Evolutionary conservation across 2,113 vertebrate genomes (phyloP).

Genomic region (Podilymbus podiceps): DNA sequence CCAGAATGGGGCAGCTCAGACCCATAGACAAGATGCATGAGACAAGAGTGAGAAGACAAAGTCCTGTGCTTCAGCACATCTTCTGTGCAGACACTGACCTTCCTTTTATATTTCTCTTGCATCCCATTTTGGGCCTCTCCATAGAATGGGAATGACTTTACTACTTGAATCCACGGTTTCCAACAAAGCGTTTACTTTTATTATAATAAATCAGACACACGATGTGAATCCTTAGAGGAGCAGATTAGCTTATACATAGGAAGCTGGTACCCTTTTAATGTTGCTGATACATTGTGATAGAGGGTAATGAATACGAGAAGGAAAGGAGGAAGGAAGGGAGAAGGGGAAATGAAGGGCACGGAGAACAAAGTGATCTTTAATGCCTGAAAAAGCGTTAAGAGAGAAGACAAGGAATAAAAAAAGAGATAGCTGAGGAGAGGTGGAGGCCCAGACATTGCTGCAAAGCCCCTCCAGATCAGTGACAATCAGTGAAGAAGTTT

Average conservation of each 20-base stretch:
- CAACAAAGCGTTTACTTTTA: background rate
- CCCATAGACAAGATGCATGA: background rate
- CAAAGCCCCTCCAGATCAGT: background rate
- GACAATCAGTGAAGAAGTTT: background rate
- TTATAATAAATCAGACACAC: background rate
- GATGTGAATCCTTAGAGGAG: background rate
- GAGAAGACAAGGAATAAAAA: background rate
- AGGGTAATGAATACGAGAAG: background rate
- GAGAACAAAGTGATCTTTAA: background rate
- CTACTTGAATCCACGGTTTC: background rate
- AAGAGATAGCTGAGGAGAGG: background rate
- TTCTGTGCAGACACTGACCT: background rate
- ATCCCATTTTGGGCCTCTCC: background rate
- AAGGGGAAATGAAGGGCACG: background rate
- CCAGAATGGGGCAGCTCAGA: background rate
- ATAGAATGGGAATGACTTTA: background rate
- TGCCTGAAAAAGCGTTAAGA: background rate
- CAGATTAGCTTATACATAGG: background rate
- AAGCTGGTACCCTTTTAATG: background rate
- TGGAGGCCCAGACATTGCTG: background rate
- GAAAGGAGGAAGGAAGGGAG: background rate
- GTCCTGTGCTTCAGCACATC: background rate
- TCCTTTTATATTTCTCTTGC: background rate
- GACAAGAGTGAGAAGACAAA: background rate
- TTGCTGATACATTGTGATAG: background rate